Conservation (phyloP, 2,113 vertebrate genomes). For the Proterorhinus semilunaris region DNA sequence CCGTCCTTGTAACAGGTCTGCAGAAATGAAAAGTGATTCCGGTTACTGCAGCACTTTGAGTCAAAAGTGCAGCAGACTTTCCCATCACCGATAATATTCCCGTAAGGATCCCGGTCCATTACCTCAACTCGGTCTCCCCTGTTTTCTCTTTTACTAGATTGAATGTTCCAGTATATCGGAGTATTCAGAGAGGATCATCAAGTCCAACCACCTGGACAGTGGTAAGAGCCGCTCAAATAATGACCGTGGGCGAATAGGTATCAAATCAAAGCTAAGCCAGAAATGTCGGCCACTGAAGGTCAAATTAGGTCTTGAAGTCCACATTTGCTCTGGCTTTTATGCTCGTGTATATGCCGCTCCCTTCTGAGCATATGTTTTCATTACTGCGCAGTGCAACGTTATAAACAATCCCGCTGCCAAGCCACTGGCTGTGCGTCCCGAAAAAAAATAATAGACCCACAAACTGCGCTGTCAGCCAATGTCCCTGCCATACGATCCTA, state of each 20-base stretch:
- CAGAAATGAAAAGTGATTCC: conserved; percentile 4
- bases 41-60: neutral
- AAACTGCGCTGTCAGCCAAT: conserved; percentile 38
- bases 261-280: neutral
- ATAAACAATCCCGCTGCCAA: conserved; percentile 24
- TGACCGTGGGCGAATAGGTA: conserved; percentile 13
- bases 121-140: neutral
- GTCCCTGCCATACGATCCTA: conserved; percentile 24
- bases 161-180: conserved; percentile 99
- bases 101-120: conserved; percentile 1
- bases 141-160: conserved; percentile 76
- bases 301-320: neutral
- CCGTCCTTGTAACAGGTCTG: neutral
- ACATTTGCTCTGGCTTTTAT: neutral
- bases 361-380: conserved; percentile 21
- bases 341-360: conserved; percentile 23
- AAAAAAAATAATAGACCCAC: conserved; percentile 25
- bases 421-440: conserved; percentile 24
- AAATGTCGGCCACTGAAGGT: neutral
- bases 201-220: conserved; percentile 94
- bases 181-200: conserved; percentile 98
- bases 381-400: conserved; percentile 6
- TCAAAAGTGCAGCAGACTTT: neutral
- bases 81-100: conserved; percentile 1
- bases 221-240: conserved; percentile 78